Base-by-base conservation (phyloP, 2,888 invertebrate genomes). In the Macrosiphum euphorbiae region DNA sequence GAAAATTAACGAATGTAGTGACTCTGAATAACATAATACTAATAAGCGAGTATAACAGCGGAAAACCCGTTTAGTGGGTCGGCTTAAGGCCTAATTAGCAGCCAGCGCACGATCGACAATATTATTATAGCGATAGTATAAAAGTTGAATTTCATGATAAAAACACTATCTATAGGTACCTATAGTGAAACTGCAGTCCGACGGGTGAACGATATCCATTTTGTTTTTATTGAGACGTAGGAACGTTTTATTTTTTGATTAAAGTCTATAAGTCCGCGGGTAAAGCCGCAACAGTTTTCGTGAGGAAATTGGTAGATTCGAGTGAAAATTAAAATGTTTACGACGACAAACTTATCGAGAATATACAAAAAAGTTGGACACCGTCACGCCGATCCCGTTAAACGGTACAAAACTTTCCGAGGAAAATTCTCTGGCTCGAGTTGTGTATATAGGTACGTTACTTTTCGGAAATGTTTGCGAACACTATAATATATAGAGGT, bases 351-450 rank as follows among this genome's bases (percentile, higher is more conserved):
- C 67, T 52, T 88, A 88, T 92, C 47, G 28, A 52, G 44, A 41
- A 87, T 92, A 88, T 67, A 92, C 87, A 87, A 92, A 87, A 67
- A 87, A 87, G 92, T 87, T 58, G 44, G 58, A 85, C 44, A 47
- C 26, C 20, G 35, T 26, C 35, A 85, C 44, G 47, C 26, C 20
- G 35, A 35, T 61, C 28, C 35, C 35, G 35, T 35, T n/a, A 28
- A 55, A 86, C 55, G 41, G 87, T 35, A 16, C 8, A 20, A 87
- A 87, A 92, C 50, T 92, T 50, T 67, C 61, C 0, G 4, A 41
- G 0, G 35, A 92, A 47, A 47, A 92, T 87, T 92, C 47, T 8
- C n/a, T 0, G 24, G 58, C 1, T 50, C 41, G 24, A 87, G 28
- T 61, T 16, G 26, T 26, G 10, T 58, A n/a, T n/a, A n/a, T n/a